Evolutionary conservation across 2,113 vertebrate genomes (phyloP).

Genomic region (Porphyrio hochstetteri): DNA sequence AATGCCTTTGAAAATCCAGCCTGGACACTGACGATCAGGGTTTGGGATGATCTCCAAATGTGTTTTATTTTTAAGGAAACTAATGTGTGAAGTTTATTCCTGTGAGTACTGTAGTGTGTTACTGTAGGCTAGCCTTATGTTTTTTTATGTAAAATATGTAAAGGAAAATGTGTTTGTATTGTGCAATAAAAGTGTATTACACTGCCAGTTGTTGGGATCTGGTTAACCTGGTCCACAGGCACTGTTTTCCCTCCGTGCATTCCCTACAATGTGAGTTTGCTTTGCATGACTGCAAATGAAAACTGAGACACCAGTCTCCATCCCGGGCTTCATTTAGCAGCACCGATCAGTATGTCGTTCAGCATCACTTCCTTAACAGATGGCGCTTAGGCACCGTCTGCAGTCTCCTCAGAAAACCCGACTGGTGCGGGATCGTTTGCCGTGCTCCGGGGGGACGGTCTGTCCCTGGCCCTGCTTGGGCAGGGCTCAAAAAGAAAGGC

Average conservation of each 20-base stretch:
- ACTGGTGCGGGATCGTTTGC: rapidly evolving
- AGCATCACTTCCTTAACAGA: rapidly evolving
- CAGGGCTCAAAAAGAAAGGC: rapidly evolving
- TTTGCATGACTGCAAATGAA: neutral
- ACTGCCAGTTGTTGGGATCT: neutral
- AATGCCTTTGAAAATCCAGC: constrained; percentile 56
- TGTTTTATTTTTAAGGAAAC: neutral
- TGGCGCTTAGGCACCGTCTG: neutral
- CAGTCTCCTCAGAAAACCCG: rapidly evolving
- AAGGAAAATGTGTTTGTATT: neutral
- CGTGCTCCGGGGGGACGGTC: rapidly evolving
- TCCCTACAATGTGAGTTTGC: no score
- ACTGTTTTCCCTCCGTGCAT: neutral
- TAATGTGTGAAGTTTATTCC: neutral
- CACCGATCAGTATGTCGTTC: rapidly evolving
- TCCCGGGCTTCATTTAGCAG: neutral
- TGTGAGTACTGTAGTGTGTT: neutral
- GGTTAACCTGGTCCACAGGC: neutral
- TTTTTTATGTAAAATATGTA: constrained; percentile 24
- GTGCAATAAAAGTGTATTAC: constrained; percentile 45
- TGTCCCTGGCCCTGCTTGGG: neutral
- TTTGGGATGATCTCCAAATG: constrained; percentile 31
- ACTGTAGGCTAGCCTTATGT: neutral
- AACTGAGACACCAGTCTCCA: neutral
- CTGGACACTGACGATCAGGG: neutral